A percentile compares a stretch with the other conserved stretches of the same genome.
These are phyloP conservation scores for Aleiodes sp. DNA, from an alignment of 1,140 invertebrate species.

Conservation along the genomic window DNA sequence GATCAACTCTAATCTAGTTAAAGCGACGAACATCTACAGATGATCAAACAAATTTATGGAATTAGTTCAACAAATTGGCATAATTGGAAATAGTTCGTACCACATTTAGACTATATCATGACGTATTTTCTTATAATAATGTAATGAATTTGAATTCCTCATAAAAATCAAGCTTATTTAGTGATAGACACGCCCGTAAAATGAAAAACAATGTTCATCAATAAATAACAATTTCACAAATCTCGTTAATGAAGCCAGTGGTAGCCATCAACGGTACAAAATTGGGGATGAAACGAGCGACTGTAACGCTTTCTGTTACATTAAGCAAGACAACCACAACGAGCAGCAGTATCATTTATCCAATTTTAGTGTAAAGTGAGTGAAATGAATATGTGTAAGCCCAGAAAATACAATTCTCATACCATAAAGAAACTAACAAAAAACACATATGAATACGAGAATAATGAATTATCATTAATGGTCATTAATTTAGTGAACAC, in stretches of 20 bases:
- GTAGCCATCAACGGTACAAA: background rate
- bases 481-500: background rate
- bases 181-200: no score
- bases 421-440: background rate
- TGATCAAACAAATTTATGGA: no score
- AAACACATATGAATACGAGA: background rate
- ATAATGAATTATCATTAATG: slow-evolving; percentile 11
- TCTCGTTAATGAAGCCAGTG: slow-evolving; percentile 1
- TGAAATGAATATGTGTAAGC: background rate
- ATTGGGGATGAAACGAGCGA: background rate
- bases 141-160: no score
- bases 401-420: background rate
- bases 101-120: no score
- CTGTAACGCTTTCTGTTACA: background rate
- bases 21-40: no score
- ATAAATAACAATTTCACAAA: background rate
- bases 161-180: no score
- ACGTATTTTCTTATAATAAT: no score
- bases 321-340: slow-evolving; percentile 19
- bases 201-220: background rate
- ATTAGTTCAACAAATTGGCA: no score
- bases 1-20: no score
- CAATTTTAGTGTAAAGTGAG: background rate
- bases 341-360: slow-evolving; percentile 10
- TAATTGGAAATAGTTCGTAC: no score